Percentiles rank a stretch among this genome's conserved stretches.
Evolutionary conservation across 2,888 invertebrate species (phyloP).

Genomic region (Neoitamus cyanurus): DNA sequence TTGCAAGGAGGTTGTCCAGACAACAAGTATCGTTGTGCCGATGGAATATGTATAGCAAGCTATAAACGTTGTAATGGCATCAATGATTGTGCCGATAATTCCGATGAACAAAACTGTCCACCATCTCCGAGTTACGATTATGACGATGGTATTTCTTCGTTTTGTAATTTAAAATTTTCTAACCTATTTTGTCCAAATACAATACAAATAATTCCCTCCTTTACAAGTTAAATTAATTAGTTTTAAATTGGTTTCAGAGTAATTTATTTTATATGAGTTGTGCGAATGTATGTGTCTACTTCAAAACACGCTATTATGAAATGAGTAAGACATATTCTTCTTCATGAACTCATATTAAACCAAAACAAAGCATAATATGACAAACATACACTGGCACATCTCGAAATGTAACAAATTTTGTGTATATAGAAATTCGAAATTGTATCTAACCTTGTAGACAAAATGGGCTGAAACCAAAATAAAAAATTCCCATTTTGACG

Average conservation of each 20-base stretch:
- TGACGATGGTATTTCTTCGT: conserved; percentile 55
- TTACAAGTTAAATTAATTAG: background rate
- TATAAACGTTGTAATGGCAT: conserved; percentile 71
- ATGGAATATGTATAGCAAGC: conserved; percentile 73
- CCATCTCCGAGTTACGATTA: conserved; percentile 62
- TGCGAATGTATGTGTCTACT: background rate
- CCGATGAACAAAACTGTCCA: conserved; percentile 73
- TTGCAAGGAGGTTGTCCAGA: conserved; percentile 25
- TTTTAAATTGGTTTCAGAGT: background rate
- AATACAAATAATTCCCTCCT: background rate
- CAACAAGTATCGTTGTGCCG: conserved; percentile 71
- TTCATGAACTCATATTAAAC: background rate
- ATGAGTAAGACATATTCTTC: background rate
- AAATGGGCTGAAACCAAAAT: background rate
- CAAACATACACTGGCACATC: background rate
- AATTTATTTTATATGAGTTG: background rate
- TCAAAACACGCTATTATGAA: background rate
- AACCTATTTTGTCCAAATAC: background rate
- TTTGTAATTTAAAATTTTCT: background rate
- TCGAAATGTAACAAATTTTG: background rate
- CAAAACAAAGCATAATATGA: background rate
- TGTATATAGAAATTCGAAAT: background rate
- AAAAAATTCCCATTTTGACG: background rate
- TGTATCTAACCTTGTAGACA: background rate
- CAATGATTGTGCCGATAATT: conserved; percentile 70